Conservation (phyloP, 1,140 invertebrate genomes). For the Trinorchestia longiramus region DNA sequence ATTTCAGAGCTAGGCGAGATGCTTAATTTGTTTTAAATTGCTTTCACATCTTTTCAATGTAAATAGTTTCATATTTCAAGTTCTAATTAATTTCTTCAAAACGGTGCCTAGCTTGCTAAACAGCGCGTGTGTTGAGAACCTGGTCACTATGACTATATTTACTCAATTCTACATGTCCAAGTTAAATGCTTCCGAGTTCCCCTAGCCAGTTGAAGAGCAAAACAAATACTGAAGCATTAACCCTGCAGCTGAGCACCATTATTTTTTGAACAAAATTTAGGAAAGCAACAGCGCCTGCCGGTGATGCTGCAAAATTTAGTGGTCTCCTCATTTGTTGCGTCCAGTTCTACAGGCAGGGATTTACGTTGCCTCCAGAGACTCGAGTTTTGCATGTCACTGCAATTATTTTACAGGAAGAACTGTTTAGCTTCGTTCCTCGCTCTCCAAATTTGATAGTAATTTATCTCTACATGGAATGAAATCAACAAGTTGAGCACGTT, state of each 20-base stretch:
- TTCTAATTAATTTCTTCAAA: not conserved
- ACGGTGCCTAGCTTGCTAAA: not conserved
- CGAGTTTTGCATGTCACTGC: not conserved
- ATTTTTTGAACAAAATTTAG: not conserved
- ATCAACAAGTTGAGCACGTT: not conserved
- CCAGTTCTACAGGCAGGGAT: not conserved
- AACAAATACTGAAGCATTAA: not conserved
- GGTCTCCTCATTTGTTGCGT: not conserved
- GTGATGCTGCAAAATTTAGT: constrained; percentile 8
- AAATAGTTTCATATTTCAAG: not conserved
- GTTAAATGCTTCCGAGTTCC: not conserved
- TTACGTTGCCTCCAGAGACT: not conserved
- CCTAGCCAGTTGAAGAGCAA: not conserved
- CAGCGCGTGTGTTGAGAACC: not conserved
- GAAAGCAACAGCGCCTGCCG: not conserved
- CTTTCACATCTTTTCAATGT: not conserved
- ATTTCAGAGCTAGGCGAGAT: too few relatives aligned
- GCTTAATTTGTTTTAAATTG: too few relatives aligned
- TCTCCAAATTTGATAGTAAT: not conserved
- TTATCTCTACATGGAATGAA: not conserved
- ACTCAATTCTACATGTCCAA: not conserved
- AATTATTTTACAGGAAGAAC: not conserved
- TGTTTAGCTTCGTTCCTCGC: not conserved
- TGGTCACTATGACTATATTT: not conserved
- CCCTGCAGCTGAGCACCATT: not conserved